These are phyloP conservation scores for Herpailurus yagouaroundi DNA, from an alignment of 2,113 vertebrate genomes.

Conservation along the genomic window DNA sequence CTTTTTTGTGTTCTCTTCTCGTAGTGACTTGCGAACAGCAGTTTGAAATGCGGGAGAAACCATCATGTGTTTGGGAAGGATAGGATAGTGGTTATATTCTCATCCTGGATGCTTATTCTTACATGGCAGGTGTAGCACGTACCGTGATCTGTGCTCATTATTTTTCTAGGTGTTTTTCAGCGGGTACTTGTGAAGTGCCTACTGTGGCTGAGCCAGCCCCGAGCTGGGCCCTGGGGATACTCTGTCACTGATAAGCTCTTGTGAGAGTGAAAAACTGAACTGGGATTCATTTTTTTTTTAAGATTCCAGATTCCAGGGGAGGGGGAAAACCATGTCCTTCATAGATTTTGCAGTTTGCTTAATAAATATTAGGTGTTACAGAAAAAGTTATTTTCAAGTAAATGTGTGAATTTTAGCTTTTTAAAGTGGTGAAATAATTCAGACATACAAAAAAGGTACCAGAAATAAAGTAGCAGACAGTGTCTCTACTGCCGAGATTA, in stretches of 20 bases:
- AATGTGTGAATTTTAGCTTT: slow-evolving; percentile 24
- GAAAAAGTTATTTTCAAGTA: slow-evolving; percentile 33
- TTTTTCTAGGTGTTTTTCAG: not conserved
- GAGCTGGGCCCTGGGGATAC: not conserved
- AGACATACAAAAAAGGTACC: not conserved
- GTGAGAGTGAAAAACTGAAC: not conserved
- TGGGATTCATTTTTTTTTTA: not conserved
- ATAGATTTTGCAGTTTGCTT: not conserved
- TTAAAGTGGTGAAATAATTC: slow-evolving; percentile 3
- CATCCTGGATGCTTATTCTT: not conserved
- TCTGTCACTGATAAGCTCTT: not conserved
- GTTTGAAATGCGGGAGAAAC: not conserved
- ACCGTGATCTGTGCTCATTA: not conserved
- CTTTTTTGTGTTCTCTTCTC: not conserved
- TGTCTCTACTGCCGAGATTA: not conserved
- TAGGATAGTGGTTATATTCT: not conserved
- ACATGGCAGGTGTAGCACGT: not conserved
- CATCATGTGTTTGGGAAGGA: not conserved
- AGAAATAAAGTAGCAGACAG: not conserved
- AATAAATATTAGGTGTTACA: not conserved
- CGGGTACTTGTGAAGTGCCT: not conserved
- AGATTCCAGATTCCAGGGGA: not conserved
- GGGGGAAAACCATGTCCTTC: not conserved
- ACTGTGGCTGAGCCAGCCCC: not conserved
- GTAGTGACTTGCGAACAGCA: not conserved